Percentiles rank a stretch among this genome's conserved stretches.
Conservation (phyloP, 2,113 vertebrate species). For the Lophochroa leadbeateri region DNA sequence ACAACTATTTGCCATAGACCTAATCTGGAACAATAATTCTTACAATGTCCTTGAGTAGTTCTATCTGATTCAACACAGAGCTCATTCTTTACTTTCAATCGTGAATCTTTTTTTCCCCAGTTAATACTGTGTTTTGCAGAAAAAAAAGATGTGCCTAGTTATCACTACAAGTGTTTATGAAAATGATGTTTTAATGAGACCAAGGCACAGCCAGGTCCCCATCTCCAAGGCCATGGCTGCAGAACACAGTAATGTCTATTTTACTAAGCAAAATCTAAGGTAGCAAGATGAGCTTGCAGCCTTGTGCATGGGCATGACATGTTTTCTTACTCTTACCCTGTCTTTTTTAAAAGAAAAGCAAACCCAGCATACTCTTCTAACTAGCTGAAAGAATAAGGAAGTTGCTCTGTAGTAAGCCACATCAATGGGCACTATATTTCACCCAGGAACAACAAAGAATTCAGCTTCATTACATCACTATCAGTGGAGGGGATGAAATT, state of each 20-base stretch:
- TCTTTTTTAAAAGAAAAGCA: conserved; percentile 38
- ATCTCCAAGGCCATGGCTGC: neutral
- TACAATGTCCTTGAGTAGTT: neutral
- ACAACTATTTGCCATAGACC: neutral
- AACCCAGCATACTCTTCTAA: neutral
- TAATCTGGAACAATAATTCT: neutral
- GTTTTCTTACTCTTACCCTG: conserved; percentile 30
- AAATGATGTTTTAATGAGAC: conserved; percentile 11
- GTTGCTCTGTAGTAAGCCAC: neutral
- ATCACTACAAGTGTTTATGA: conserved; percentile 43
- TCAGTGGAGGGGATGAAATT: neutral
- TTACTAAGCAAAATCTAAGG: neutral
- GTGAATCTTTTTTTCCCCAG: neutral
- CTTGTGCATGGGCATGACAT: neutral
- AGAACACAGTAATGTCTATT: neutral
- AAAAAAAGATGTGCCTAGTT: neutral
- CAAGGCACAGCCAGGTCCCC: neutral
- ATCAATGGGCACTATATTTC: neutral
- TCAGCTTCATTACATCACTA: neutral
- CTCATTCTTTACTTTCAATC: neutral
- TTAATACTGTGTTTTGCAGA: conserved; percentile 5
- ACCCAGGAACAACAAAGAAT: neutral
- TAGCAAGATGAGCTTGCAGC: neutral
- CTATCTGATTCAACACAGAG: neutral
- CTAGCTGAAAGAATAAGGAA: neutral